phyloP scores from a whole-genome alignment of 2,888 invertebrate species.

The Macrophya alboannulata region DNA sequence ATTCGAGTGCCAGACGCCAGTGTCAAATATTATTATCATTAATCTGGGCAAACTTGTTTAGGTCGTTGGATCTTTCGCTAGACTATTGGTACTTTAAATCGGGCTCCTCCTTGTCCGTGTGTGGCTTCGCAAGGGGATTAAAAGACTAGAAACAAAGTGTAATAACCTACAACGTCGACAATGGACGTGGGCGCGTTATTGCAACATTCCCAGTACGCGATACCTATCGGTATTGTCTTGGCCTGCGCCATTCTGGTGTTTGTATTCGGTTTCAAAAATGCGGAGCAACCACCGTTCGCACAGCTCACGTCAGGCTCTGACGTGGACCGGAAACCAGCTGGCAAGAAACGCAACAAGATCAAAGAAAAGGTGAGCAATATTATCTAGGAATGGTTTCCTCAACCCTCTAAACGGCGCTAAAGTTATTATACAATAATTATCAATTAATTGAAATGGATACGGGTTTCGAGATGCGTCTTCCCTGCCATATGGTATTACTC shows the following conservation, averaged over 20 bases:
- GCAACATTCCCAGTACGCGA: conserved; percentile 80
- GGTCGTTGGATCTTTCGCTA: background rate
- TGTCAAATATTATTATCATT: conserved; percentile 38
- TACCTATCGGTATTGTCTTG: conserved; percentile 85
- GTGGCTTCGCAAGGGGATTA: background rate
- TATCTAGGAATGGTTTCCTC: conserved; percentile 55
- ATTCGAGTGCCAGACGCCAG: conserved; percentile 32
- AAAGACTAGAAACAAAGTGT: background rate
- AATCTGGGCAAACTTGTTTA: conserved; percentile 27
- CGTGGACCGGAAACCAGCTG: conserved; percentile 86
- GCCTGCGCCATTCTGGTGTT: conserved; percentile 89
- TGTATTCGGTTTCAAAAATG: conserved; percentile 90
- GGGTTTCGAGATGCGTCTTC: background rate
- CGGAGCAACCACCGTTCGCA: conserved; percentile 91
- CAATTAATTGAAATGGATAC: background rate
- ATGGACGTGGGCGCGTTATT: conserved; percentile 75
- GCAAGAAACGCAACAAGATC: conserved; percentile 85
- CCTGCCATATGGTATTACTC: conserved; percentile 63
- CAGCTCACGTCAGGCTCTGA: conserved; percentile 84
- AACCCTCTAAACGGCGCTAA: background rate
- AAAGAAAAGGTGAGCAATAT: conserved; percentile 86
- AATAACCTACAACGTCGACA: conserved; percentile 47
- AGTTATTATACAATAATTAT: background rate
- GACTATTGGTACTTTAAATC: background rate
- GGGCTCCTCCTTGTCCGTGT: background rate